Base-by-base conservation (phyloP, 2,888 invertebrate genomes). In the Linyphia triangularis region DNA sequence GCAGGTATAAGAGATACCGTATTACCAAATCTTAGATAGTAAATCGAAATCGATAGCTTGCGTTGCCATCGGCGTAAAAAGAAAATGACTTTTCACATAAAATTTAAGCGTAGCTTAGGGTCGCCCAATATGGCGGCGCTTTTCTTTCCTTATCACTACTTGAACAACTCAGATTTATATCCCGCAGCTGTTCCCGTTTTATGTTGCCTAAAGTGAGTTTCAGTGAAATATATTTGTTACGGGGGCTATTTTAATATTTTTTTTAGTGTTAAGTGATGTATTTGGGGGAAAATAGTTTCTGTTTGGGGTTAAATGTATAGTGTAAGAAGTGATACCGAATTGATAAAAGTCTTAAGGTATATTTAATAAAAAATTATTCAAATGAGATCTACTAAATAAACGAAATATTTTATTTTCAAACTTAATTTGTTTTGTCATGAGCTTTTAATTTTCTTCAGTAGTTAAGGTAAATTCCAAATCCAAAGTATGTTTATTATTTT, bases 61-160 rank as follows among this genome's bases (percentile, higher is more conserved):
- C 9, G 59, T n/a, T n/a, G n/a, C 73, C 30, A 22, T 10, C 28
- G 51, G 59, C 51, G 26, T 33, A 73, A 79, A 79, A 79, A 51
- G 61, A 78, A 65, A 65, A 65, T 65, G 22, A 30, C 65, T 37
- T 67, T 43, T 67, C 67, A 51, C 65, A 51, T 67, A 51, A 79
- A 79, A 65, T 67, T 67, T 67, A 30, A 79, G 51, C 67, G 67
- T 22, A 37, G 30, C 67, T 79, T 79, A 79, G 28, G 19, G 79
- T 51, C n/a, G 22, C 33, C 30, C 43, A 51, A 57, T 51, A 67
- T 67, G 24, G 19, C 51, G n/a, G 37, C 22, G 63, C n/a, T n/a
- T n/a, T n/a, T n/a, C n/a, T n/a, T n/a, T n/a, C 69, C 69, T 19
- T 63, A 77, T 61, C 77, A 33, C 24, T 77, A 63, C 63, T 77